phyloP scores from a whole-genome alignment of 2,888 invertebrate species.

The Aporophyla lueneburgensis region DNA sequence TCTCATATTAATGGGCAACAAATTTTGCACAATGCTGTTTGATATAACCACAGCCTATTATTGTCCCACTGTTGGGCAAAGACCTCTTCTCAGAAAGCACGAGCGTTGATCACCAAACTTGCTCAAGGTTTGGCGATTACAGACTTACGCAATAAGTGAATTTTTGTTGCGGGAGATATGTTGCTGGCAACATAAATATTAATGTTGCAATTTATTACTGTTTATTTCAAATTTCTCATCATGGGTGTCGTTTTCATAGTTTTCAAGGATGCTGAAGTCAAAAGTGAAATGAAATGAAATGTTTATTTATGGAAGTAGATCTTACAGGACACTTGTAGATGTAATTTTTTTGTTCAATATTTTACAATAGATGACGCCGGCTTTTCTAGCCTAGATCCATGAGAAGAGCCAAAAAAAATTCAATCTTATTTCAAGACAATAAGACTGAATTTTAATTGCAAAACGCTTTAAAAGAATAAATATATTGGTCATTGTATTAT shows the following conservation, averaged over 20 bases:
- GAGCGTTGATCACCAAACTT: background rate
- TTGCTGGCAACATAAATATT: background rate
- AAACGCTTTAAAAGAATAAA: no score
- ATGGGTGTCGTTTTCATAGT: no score
- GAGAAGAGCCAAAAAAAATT: background rate
- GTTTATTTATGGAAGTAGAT: no score
- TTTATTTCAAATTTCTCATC: background rate
- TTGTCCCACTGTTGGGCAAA: background rate
- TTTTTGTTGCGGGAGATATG: background rate
- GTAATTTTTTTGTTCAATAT: background rate
- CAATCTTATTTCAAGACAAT: no score
- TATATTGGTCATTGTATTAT: no score
- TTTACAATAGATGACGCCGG: background rate
- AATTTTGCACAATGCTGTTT: background rate
- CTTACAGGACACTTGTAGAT: background rate
- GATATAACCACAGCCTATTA: background rate
- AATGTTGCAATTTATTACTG: background rate
- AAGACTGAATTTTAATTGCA: no score
- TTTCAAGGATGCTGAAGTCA: no score
- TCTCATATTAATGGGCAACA: background rate
- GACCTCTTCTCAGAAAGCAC: background rate
- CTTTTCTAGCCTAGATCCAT: no score
- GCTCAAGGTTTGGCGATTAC: background rate
- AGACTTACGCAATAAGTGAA: background rate
- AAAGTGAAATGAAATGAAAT: no score